Evolutionary conservation across 2,888 invertebrate species (phyloP), one percentile per base, ranked within the genome.

Genomic region (Tortrix viridana): DNA sequence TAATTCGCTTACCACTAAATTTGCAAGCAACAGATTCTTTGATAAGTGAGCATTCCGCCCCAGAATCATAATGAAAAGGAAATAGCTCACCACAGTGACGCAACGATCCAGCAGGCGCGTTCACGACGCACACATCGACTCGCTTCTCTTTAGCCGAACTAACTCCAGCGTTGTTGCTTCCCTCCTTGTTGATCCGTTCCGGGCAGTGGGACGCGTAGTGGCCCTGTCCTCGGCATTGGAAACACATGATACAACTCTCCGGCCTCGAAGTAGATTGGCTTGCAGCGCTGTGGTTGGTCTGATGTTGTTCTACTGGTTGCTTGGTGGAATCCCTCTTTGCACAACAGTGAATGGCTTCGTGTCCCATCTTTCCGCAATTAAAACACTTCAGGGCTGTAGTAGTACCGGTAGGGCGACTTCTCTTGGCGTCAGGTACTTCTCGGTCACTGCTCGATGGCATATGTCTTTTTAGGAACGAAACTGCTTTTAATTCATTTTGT

Each of bases 21-120:
- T 64, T 67, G 38, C 9, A 2, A 5, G 67, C 41, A 3, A 71
- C 7, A 52, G n/a, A 49, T 48, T 69, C 46, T 50, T 65, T 68
- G 16, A 71, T 49, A 2, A 72, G 55, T 22, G 68, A 70, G 19
- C 71, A 74, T 48, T 70, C 68, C 1, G 71, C 67, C 7, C 71
- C 71, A 4, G 69, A 70, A 57, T 70, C 71, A 48, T 38, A 71
- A 58, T 22, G 55, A 68, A 68, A 73, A 38, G 47, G 6, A 63
- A 65, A 65, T 20, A 20, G 7, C 71, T 68, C 65, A 73, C 73
- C 71, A 3, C 12, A 9, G 44, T 49, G 37, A 14, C 9, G 12
- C n/a, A 57, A 18, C 1, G 38, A n/a, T 16, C 48, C 47, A 41
- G 44, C 1, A n/a, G 20, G 38, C 3, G 16, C 16, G 2, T 20